Conservation (phyloP, 2,113 vertebrate species). For the Fregetta grallaria region DNA sequence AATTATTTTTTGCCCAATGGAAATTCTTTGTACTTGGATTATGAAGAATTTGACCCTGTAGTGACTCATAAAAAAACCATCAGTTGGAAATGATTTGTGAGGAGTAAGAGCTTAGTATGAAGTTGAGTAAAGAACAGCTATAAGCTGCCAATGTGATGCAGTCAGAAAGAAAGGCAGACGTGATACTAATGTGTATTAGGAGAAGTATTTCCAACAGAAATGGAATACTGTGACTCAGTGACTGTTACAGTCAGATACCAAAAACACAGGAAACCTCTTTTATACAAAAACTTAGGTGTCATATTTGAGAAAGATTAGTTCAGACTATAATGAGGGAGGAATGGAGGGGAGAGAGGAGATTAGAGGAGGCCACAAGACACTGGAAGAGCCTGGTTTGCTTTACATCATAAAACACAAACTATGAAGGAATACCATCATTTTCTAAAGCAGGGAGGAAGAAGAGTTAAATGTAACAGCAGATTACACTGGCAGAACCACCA, state of each 20-base stretch:
- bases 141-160: neutral
- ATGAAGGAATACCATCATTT: neutral
- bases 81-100: neutral
- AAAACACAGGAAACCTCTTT: neutral
- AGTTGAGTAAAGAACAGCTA: neutral
- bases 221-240: neutral
- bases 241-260: neutral
- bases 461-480: neutral
- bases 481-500: neutral
- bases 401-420: neutral
- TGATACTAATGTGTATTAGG: neutral
- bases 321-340: neutral
- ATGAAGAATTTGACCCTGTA: neutral
- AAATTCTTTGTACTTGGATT: neutral
- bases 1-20: fast-evolving
- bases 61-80: neutral
- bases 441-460: neutral
- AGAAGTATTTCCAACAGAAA: neutral
- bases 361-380: neutral
- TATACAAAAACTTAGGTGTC: neutral
- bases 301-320: neutral
- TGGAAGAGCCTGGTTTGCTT: neutral
- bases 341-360: neutral
- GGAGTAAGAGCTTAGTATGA: neutral
- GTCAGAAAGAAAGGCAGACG: neutral